Base-by-base conservation (phyloP, 2,888 invertebrate genomes). In the Adineta ricciae region DNA sequence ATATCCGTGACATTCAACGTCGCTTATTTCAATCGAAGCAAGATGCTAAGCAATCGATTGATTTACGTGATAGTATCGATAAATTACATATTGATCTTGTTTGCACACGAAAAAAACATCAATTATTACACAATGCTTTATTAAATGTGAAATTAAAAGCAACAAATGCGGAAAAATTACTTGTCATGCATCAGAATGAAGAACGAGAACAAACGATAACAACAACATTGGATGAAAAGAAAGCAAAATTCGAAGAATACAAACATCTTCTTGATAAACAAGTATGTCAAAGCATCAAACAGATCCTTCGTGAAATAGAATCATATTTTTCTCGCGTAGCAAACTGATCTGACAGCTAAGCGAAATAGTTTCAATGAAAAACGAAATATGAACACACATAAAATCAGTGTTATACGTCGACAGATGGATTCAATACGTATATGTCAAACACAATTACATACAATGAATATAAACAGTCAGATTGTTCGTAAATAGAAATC, bases 381-480 rank as follows among this genome's bases (percentile, higher is more conserved):
- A 19, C 14, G 64, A 36, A 64, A 36, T 36, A 64, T 64, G 64
- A 64, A 64, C 32, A 64, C 64, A 64, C 64, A 64, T 64, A 64
- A 64, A 64, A 64, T 64, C 16, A 64, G 32, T 64, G 5, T 36
- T 64, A 64, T 64, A 64, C 64, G 64, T 64, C 64, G 64, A 24
- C 32, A 36, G 19, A 64, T 64, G 16, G 64, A 64, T 64, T 64
- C 64, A 64, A 64, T 36, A 64, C 64, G 64, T 19, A 64, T 64
- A 64, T 64, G 64, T 64, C 64, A 64, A 64, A 64, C 64, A 36
- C 64, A 64, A 64, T 64, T 64, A 32, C 32, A 64, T 64, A 64
- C 32, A 64, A 64, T 64, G 64, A 64, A 64, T 64, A 64, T 19
- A 19, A 64, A 19, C 32, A 64, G 64, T 64, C 64, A 64, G 64